Base-by-base conservation (phyloP, 2,797 vertebrate species). In the Pogoniulus pusillus region DNA sequence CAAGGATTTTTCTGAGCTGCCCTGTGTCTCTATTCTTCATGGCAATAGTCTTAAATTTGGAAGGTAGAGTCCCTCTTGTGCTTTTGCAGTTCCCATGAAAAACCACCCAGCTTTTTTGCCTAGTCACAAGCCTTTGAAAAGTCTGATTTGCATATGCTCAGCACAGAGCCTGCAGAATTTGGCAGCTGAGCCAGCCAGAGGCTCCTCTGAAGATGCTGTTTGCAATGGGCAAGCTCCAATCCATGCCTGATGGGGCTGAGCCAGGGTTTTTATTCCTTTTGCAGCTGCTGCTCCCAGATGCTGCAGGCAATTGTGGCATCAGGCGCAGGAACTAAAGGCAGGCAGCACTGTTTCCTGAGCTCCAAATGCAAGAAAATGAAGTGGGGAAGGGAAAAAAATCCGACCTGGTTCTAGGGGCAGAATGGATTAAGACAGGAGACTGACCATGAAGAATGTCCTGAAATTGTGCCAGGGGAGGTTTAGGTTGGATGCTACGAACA, bases 41-140 rank as follows among this genome's bases (percentile, higher is more conserved):
- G 84, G 85, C 16, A 77, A 62, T 2, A 54, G 62, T 39, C 3
- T 82, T 84, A 87, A 93, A 89, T 85, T 17, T 89, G 75, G 76
- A 86, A 91, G 65, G 65, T 68, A 76, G 19, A 10, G 26, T 43
- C 63, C 29, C 51, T 65, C 51, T 59, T 62, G 63, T 81, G 65
- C n/a, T 90, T 93, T 71, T 84, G 78, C 75, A 92, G 51, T 59
- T 93, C 65, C 69, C 75, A 73, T 37, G 65, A 84, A 90, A 77
- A 90, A 60, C 17, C 58, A 88, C 34, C 7, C 62, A 82, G 70
- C 7, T 39, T 83, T 93, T 85, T 71, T 71, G 58, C 70, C 63
- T 58, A 20, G 41, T 71, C 84, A 82, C 27, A 91, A 72, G 55
- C 37, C 64, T 87, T 89, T 80, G 69, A 87, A 91, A 87, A 93